Conservation (phyloP, 2,888 invertebrate species). For the Synergus laeviventris region DNA sequence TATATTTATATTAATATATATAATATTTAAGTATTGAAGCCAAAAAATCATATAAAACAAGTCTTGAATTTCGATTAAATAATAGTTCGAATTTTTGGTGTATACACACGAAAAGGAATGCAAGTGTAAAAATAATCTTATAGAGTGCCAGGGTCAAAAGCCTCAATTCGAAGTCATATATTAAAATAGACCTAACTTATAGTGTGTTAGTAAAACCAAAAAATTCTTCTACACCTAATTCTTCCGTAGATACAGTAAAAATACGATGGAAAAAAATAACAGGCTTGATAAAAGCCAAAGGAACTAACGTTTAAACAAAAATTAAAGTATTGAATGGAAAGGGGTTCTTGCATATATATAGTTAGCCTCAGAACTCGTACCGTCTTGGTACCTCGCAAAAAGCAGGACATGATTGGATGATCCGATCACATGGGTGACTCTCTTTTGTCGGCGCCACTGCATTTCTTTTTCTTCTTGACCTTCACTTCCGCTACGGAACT, state of each 20-base stretch:
- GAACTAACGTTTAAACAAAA: not conserved
- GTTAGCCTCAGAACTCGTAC: conserved; percentile 62
- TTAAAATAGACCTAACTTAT: conserved; percentile 33
- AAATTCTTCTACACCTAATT: not conserved
- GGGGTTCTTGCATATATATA: not conserved
- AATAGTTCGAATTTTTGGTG: not conserved
- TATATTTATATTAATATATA: too few relatives aligned
- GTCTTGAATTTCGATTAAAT: too few relatives aligned
- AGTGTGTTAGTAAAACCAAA: too few relatives aligned
- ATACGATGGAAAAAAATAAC: not conserved
- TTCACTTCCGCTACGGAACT: conserved; percentile 34
- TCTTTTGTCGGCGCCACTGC: conserved; percentile 74
- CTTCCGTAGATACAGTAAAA: not conserved
- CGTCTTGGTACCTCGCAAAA: conserved; percentile 74
- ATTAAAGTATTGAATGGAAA: not conserved
- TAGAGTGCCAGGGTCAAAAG: conserved; percentile 18
- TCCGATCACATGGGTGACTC: conserved; percentile 73
- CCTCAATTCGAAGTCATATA: conserved; percentile 14
- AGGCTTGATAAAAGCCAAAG: not conserved
- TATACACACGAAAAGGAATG: not conserved
- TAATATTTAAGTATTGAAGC: too few relatives aligned
- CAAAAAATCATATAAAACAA: too few relatives aligned
- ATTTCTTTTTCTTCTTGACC: conserved; percentile 58
- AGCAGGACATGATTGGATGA: conserved; percentile 72
- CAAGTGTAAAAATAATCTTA: conserved; percentile 26